Conservation (phyloP, 2,888 invertebrate species). For the Slavum lentiscoides region DNA sequence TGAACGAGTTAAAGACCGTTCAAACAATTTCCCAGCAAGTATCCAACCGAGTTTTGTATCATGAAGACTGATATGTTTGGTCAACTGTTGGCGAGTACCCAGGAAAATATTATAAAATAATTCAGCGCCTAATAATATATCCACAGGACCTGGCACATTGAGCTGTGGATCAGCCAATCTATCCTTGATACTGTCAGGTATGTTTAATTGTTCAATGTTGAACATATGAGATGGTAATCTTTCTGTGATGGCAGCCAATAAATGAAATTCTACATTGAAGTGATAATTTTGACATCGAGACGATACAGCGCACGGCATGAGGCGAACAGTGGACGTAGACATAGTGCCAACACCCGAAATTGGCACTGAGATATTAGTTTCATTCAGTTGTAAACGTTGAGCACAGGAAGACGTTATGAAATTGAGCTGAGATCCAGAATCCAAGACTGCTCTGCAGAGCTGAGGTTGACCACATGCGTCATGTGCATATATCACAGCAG, state of each 20-base stretch:
- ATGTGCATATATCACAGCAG: conserved; percentile 1
- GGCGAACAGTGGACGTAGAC: not conserved
- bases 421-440: conserved; percentile 1
- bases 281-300: not conserved
- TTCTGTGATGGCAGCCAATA: not conserved
- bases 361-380: not conserved
- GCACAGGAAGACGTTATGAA: not conserved
- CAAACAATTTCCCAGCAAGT: not conserved
- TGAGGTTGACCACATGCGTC: not conserved
- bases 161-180: conserved; percentile 3
- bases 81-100: not conserved
- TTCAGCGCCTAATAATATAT: not conserved
- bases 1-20: not conserved
- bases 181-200: not conserved
- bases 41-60: not conserved
- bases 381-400: not conserved
- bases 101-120: not conserved
- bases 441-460: not conserved
- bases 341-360: not conserved
- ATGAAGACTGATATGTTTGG: not conserved
- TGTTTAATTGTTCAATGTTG: not conserved
- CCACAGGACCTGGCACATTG: not conserved
- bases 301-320: not conserved
- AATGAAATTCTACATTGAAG: not conserved
- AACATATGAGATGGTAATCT: not conserved